Conservation (phyloP, 2,797 vertebrate species). For the Dermochelys coriacea region DNA sequence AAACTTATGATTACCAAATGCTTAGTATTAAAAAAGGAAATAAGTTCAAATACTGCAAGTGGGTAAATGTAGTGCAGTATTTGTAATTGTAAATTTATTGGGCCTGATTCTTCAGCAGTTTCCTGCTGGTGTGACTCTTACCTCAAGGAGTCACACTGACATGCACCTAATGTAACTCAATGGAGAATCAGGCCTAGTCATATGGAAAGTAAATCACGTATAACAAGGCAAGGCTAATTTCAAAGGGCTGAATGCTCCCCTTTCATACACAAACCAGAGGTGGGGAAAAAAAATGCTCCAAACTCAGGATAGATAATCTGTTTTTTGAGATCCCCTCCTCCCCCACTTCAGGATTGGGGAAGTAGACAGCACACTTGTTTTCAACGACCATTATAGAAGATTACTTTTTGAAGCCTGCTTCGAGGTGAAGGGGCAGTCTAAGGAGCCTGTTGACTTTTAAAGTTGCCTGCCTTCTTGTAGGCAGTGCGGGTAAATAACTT, state of each 20-base stretch:
- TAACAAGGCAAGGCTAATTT: neutral
- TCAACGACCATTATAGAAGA: neutral
- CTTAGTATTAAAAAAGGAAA: neutral
- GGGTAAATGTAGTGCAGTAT: neutral
- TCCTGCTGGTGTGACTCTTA: neutral
- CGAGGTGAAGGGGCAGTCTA: neutral
- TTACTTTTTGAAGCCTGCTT: neutral
- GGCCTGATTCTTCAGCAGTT: neutral
- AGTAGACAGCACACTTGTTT: neutral
- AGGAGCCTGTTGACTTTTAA: neutral
- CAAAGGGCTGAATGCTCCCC: neutral
- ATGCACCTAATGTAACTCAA: neutral
- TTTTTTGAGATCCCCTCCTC: neutral
- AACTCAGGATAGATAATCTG: neutral
- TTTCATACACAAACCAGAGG: neutral
- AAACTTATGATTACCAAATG: neutral
- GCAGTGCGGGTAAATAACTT: neutral
- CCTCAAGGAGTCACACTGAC: neutral
- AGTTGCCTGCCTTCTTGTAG: neutral
- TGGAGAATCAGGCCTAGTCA: neutral
- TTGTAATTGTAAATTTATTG: neutral
- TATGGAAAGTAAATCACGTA: neutral
- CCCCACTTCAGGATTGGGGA: neutral
- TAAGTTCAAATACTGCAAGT: neutral
- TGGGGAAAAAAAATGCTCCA: neutral